Evolutionary conservation across 1,140 invertebrate species (phyloP).

Genomic region (Globodera rostochiensis): DNA sequence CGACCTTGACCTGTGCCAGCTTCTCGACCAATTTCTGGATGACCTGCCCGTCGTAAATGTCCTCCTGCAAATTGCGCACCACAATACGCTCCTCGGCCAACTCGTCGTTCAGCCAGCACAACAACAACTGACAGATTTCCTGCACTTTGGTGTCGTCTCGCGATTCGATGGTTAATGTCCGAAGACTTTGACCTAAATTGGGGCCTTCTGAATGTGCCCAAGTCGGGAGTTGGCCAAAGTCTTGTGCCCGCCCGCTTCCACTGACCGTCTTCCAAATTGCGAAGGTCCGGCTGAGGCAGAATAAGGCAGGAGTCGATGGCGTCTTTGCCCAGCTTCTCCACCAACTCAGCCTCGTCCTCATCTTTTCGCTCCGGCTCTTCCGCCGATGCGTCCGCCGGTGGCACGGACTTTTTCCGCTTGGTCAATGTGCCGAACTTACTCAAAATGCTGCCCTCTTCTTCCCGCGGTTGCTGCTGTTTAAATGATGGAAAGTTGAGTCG

Average conservation of each 20-base stretch:
- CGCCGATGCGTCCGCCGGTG: constrained; percentile 41
- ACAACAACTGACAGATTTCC: constrained; percentile 75
- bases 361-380: constrained; percentile 30
- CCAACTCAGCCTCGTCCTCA: constrained; percentile 49
- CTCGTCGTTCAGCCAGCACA: constrained; percentile 73
- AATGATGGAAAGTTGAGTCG: neutral
- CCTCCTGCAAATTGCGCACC: constrained; percentile 92
- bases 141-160: constrained; percentile 83
- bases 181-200: constrained; percentile 78
- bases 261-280: constrained; percentile 48
- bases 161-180: constrained; percentile 87
- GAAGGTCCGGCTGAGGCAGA: constrained; percentile 50
- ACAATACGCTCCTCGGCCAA: constrained; percentile 94
- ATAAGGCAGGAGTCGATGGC: constrained; percentile 51
- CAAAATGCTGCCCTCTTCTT: constrained; percentile 45
- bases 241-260: neutral
- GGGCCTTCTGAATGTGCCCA: neutral
- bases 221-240: neutral
- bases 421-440: constrained; percentile 52
- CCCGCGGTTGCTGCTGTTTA: neutral
- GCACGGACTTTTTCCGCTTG: constrained; percentile 49
- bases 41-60: constrained; percentile 97
- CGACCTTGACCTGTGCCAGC: constrained; percentile 60
- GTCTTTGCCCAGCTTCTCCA: constrained; percentile 49
- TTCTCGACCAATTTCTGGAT: constrained; percentile 89